Evolutionary conservation across 2,113 vertebrate species (phyloP), one percentile per base, ranked within the genome.

Genomic region (Elanus axillaris): DNA sequence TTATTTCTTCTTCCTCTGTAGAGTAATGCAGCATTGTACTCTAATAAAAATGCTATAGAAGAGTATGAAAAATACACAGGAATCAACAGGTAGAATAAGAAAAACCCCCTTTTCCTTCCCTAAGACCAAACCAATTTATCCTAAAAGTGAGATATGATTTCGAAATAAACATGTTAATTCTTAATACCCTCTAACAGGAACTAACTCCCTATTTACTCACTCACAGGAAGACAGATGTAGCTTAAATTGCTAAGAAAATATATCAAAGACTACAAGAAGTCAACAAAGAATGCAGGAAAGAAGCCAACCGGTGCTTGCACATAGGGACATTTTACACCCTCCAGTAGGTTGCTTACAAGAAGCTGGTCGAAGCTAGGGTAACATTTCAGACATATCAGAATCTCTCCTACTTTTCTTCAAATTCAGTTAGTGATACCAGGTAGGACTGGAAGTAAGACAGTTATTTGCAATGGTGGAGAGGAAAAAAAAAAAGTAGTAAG

Each of bases 361-460:
- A 36, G 15, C 45, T 88, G 25, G 34, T 53, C 5, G 9, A 59
- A 59, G 10, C 23, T 22, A 10, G 59, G 32, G 43, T 6, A 55
- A 45, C 7, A 0, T 23, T 48, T 66, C 68, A 63, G 62, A 43
- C 15, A 2, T 2, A 0, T 1, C 40, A 47, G 20, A 38, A 25
- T n/a, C 8, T 38, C n/a, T 42, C 23, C 36, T 26, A 9, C 32
- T 94, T 43, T 58, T 64, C 50, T 40, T 22, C 43, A 21, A 55
- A 48, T 36, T 50, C 55, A 48, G 21, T 32, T 36, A 27, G 50
- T 6, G 45, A 73, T 40, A 66, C 6, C 43, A 74, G 38, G 34
- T 21, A 22, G 55, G 23, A 56, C 29, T 20, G 45, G 12, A 31
- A 50, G 31, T 34, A 50, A 1, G 1, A 16, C 4, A 48, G 25